phyloP scores from a whole-genome alignment of 2,113 vertebrate genomes.

The Anguilla japonica region DNA sequence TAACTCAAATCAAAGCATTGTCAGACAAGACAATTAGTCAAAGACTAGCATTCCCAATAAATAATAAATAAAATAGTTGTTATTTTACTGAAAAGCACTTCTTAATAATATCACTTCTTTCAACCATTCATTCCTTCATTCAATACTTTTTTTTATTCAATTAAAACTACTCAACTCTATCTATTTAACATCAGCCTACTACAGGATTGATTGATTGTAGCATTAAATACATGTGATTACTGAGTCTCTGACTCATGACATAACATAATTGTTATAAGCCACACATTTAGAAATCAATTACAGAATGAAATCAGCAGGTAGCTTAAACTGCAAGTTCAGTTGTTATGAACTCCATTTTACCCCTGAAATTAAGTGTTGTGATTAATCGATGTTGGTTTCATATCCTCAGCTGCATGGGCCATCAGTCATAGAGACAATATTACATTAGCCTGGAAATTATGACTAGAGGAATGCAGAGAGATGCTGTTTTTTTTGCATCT shows the following conservation, averaged over 20 bases:
- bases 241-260: slow-evolving; percentile 4
- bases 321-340: background rate
- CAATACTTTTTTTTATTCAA: background rate
- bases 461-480: background rate
- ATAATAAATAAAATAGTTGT: background rate
- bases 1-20: background rate
- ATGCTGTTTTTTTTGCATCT: slow-evolving; percentile 9
- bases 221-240: slow-evolving; percentile 9
- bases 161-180: background rate
- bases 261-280: slow-evolving; percentile 9
- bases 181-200: background rate
- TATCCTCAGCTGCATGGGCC: background rate
- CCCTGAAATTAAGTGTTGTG: slow-evolving; percentile 10
- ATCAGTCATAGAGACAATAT: slow-evolving; percentile 16
- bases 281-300: slow-evolving; percentile 6
- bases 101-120: no score
- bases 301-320: slow-evolving; percentile 14
- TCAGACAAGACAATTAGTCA: slow-evolving; percentile 1
- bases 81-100: background rate
- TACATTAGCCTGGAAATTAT: slow-evolving; percentile 11
- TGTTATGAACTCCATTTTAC: slow-evolving; percentile 16
- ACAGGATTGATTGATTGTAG: slow-evolving; percentile 15
- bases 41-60: background rate
- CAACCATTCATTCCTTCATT: no score
- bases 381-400: slow-evolving; percentile 23